Evolutionary conservation across 2,797 vertebrate genomes (phyloP), one percentile per base, ranked within the genome.

Genomic region (Sardinella longiceps): DNA sequence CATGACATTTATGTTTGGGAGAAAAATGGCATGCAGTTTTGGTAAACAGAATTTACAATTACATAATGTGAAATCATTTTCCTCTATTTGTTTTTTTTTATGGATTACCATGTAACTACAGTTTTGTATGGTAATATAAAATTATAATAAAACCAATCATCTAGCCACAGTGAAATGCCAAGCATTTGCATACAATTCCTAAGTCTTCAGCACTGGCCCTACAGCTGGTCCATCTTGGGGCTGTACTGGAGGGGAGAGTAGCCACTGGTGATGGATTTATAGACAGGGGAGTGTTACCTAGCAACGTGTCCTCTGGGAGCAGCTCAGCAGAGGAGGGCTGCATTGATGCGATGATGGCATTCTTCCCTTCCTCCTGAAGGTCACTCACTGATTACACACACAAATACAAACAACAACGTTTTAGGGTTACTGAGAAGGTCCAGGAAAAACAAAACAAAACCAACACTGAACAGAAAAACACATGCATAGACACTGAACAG

Each of bases 321-420:
- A 99, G 90, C 63, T 97, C 96, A 0, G 91, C 92, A 0, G 89
- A 86, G 1, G 94, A 87, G 0, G 96, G 96, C 39, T 96, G 95
- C 96, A 99, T 94, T 0, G 98, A 97, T 0, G 95, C 93, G 46
- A 98, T 97, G 95, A 99, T 99, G 87, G 98, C 98, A 89, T 97
- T 97, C 91, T 97, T 98, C 33, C 98, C 98, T 87, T 99, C 98
- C 90, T 98, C 97, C 48, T 98, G 98, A 86, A 99, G 95, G 93
- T 99, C 97, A 74, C 93, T 98, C 96, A 97, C 98, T 99, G 87
- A 43, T n/a, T 0, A 86, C 46, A 91, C 81, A 91, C 60, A 88
- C 30, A 77, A 25, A 84, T 39, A 83, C 15, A 37, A 30, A 25
- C 30, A 80, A 81, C 37, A 74, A n/a, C n/a, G n/a, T n/a, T n/a